A percentile compares a stretch with the other conserved stretches of the same genome.
Evolutionary conservation across 1,140 invertebrate genomes (phyloP).

Genomic region (Neelides sp.): DNA sequence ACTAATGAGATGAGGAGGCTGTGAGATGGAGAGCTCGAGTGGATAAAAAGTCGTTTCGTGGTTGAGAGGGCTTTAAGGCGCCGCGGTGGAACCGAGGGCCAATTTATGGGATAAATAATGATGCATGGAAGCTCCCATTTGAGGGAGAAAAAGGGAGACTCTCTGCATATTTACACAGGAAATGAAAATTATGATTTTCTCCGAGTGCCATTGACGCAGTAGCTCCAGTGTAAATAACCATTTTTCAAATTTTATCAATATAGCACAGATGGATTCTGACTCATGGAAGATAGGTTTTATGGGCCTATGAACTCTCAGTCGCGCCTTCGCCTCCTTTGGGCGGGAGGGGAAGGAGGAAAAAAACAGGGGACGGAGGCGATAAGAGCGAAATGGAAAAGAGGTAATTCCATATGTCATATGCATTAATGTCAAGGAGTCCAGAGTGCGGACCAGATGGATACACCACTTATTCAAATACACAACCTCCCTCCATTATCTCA

Average conservation of each 20-base stretch:
- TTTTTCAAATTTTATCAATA: constrained; percentile 32
- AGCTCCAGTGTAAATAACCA: constrained; percentile 30
- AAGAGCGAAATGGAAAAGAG: constrained; percentile 28
- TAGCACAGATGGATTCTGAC: constrained; percentile 31
- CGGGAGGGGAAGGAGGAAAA: constrained; percentile 3
- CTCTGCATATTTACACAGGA: constrained; percentile 30
- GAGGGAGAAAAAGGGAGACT: constrained; percentile 1
- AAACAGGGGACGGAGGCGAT: constrained; percentile 18
- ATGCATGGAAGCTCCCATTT: constrained; percentile 27
- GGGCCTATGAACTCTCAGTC: constrained; percentile 21
- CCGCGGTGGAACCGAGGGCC: constrained; percentile 21
- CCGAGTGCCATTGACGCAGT: constrained; percentile 27
- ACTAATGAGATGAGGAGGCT: constrained; percentile 8
- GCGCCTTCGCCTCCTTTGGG: constrained; percentile 7
- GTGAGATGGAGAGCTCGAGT: constrained; percentile 2
- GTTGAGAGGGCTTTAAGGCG: constrained; percentile 30
- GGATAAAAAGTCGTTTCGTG: constrained; percentile 29
- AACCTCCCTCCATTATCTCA: too few relatives aligned
- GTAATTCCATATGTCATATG: constrained; percentile 31
- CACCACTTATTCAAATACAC: too few relatives aligned
- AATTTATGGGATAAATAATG: constrained; percentile 31
- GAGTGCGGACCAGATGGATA: constrained; percentile 26
- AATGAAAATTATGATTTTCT: constrained; percentile 32
- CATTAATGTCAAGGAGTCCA: constrained; percentile 31
- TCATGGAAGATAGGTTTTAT: constrained; percentile 29